Conservation (phyloP, 1,140 invertebrate species). For the Scaptodrosophila lebanonensis region DNA sequence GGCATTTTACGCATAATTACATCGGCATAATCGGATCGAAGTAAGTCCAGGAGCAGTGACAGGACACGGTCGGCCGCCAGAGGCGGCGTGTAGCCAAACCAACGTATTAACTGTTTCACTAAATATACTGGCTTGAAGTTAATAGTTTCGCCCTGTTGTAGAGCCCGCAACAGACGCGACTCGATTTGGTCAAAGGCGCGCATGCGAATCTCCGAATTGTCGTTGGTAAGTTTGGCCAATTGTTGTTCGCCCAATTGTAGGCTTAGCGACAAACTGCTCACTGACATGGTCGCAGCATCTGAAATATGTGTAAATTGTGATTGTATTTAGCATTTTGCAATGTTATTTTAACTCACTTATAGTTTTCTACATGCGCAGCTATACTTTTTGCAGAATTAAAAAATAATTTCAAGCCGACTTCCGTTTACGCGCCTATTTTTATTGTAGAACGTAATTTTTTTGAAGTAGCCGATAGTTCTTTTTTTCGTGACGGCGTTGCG, state of each 20-base stretch:
- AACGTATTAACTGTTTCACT: constrained; percentile 67
- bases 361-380: too few species aligned
- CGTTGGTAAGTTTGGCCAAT: constrained; percentile 52
- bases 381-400: too few species aligned
- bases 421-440: too few species aligned
- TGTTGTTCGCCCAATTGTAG: constrained; percentile 17
- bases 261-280: too few species aligned
- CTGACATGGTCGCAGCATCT: too few species aligned
- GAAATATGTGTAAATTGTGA: too few species aligned
- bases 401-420: too few species aligned
- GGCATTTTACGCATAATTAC: constrained; percentile 40
- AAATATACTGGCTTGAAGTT: constrained; percentile 50
- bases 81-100: constrained; percentile 48
- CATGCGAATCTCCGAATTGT: constrained; percentile 61
- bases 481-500: too few species aligned
- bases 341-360: too few species aligned
- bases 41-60: constrained; percentile 45
- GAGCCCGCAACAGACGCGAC: constrained; percentile 41
- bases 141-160: constrained; percentile 35
- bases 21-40: constrained; percentile 43
- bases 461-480: too few species aligned
- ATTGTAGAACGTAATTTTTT: too few species aligned
- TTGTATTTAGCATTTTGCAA: too few species aligned
- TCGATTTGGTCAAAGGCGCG: constrained; percentile 60
- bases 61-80: constrained; percentile 46